phyloP scores from a whole-genome alignment of 2,797 vertebrate species.

The Hafferia zeledoni region DNA sequence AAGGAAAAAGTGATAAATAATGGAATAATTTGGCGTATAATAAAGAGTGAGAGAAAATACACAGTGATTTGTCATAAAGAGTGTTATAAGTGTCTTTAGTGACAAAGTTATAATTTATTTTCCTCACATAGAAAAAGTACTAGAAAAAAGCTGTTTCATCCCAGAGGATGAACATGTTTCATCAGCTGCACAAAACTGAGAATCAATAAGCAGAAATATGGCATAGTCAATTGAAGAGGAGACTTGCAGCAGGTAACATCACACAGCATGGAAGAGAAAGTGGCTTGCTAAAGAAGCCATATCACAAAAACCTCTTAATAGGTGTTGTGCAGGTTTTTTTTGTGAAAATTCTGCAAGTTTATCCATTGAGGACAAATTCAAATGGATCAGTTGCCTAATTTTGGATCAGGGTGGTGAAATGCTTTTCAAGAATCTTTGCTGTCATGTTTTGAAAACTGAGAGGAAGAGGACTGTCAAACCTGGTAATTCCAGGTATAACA shows the following conservation, averaged over 20 bases:
- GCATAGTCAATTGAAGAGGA: neutral
- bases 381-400: neutral
- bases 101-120: neutral
- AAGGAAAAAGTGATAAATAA: neutral
- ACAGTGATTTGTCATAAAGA: neutral
- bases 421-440: neutral
- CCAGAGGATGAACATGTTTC: neutral
- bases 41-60: neutral
- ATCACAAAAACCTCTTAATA: neutral
- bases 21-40: neutral
- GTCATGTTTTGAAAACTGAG: neutral
- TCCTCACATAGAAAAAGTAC: neutral
- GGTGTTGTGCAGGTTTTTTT: neutral
- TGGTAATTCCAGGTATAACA: neutral
- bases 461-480: neutral
- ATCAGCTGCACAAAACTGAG: neutral
- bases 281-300: neutral
- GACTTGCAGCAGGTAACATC: neutral
- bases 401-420: neutral
- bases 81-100: neutral
- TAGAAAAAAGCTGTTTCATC: neutral
- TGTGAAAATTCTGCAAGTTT: neutral
- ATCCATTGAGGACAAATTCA: neutral
- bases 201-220: neutral
- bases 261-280: neutral